Percentiles rank a stretch among this genome's conserved stretches.
phyloP scores from a whole-genome alignment of 2,888 invertebrate genomes.

The Andricus curvator region DNA sequence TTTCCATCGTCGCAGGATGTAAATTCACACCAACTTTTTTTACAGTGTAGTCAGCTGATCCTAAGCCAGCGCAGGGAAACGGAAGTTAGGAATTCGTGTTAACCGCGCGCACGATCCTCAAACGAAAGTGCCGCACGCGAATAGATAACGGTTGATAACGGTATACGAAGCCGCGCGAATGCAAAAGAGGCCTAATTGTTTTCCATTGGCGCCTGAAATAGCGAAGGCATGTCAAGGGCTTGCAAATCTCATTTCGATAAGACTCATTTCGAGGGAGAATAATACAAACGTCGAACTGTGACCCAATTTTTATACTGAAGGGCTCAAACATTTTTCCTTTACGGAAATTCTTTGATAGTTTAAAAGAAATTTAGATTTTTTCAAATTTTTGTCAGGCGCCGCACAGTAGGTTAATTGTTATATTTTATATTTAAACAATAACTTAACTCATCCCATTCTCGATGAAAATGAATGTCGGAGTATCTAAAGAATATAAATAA shows the following conservation, averaged over 20 bases:
- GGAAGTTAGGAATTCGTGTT: slow-evolving; percentile 63
- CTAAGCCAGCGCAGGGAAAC: slow-evolving; percentile 59
- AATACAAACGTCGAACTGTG: no score
- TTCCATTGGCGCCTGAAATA: neutral
- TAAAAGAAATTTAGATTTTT: no score
- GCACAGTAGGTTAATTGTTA: no score
- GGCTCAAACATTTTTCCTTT: neutral
- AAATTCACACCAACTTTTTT: no score
- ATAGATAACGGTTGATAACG: slow-evolving; percentile 58
- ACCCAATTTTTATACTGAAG: neutral
- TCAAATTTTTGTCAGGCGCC: no score
- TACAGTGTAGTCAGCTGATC: slow-evolving; percentile 77
- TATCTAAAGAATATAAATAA: no score
- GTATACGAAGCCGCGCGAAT: slow-evolving; percentile 57
- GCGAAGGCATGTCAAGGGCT: neutral
- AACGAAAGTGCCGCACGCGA: slow-evolving; percentile 58
- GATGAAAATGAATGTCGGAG: no score
- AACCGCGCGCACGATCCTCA: slow-evolving; percentile 58
- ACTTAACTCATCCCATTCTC: no score
- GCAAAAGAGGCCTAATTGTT: slow-evolving; percentile 45
- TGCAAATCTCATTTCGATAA: neutral
- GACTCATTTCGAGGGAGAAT: neutral
- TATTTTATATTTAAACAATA: no score
- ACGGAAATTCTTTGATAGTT: no score
- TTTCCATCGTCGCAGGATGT: no score